Conservation (phyloP, 2,113 vertebrate species). For the Ophthalmolycus amberensis region DNA sequence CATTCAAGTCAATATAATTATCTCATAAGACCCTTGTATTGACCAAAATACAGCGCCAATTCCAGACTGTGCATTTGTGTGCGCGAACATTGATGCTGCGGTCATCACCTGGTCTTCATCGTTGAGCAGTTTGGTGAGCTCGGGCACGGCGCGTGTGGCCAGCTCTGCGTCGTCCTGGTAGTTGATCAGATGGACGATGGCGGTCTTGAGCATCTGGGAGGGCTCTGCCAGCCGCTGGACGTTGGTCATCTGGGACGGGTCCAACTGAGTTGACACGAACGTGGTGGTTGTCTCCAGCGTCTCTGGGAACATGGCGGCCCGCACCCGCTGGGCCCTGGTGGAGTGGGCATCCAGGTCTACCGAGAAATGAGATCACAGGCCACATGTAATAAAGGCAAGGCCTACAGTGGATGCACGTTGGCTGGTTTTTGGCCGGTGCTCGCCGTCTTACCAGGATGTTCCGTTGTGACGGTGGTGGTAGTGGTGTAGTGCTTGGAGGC, state of each 20-base stretch:
- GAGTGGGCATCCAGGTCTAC: slow-evolving; percentile 87
- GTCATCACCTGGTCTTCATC: slow-evolving; percentile 91
- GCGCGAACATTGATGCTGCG: background rate
- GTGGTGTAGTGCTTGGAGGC: slow-evolving; percentile 87
- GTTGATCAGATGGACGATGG: slow-evolving; percentile 97
- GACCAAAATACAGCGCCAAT: background rate
- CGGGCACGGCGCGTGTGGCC: slow-evolving; percentile 93
- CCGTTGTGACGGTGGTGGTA: slow-evolving; percentile 82
- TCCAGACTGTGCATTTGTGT: background rate
- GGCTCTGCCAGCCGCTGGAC: slow-evolving; percentile 95
- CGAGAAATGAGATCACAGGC: background rate
- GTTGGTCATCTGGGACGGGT: slow-evolving; percentile 91
- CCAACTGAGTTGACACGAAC: slow-evolving; percentile 89
- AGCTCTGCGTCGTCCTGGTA: slow-evolving; percentile 97
- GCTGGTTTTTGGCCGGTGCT: background rate
- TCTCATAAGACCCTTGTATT: background rate
- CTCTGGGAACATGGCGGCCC: slow-evolving; percentile 94
- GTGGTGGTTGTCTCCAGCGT: slow-evolving; percentile 83
- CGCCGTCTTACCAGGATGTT: slow-evolving; percentile 67
- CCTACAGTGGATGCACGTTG: background rate
- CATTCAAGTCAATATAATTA: background rate
- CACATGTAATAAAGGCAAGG: background rate
- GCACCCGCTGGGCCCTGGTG: slow-evolving; percentile 90
- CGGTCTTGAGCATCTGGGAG: slow-evolving; percentile 93
- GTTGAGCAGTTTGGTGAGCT: slow-evolving; percentile 96